Evolutionary conservation across 2,888 invertebrate genomes (phyloP).

Genomic region (Zygothrica quintamaculata): DNA sequence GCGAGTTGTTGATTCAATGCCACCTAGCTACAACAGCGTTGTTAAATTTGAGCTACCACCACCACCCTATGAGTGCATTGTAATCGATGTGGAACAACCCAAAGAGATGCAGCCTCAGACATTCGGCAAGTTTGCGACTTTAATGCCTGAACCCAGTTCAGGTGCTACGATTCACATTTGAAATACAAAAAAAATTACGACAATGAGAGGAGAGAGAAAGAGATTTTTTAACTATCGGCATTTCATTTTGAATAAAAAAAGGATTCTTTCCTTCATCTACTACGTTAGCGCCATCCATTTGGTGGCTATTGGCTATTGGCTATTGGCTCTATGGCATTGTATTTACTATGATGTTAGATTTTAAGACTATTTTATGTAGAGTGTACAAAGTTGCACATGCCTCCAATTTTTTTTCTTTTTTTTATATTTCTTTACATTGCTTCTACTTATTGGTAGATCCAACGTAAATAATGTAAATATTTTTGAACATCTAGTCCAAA

Average conservation of each 20-base stretch:
- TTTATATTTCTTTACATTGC: neutral
- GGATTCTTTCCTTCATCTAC: too few species aligned
- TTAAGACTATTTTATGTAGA: conserved; percentile 63
- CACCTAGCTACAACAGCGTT: conserved; percentile 85
- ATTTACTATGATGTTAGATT: conserved; percentile 64
- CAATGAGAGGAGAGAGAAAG: conserved; percentile 77
- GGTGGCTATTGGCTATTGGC: conserved; percentile 27
- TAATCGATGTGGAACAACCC: conserved; percentile 81
- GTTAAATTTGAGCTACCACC: conserved; percentile 84
- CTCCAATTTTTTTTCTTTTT: conserved; percentile 1
- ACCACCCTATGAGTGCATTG: conserved; percentile 84
- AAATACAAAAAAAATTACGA: neutral
- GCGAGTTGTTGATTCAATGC: conserved; percentile 83
- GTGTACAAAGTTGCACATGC: conserved; percentile 13
- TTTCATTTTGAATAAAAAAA: too few species aligned
- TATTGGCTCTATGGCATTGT: conserved; percentile 59
- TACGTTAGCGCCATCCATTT: conserved; percentile 13
- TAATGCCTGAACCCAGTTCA: conserved; percentile 29
- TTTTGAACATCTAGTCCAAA: conserved; percentile 76
- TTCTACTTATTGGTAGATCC: conserved; percentile 27
- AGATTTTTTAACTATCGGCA: conserved; percentile 70
- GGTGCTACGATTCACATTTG: conserved; percentile 76
- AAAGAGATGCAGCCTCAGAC: conserved; percentile 75
- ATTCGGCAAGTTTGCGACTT: conserved; percentile 53
- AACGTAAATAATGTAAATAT: conserved; percentile 58